Base-by-base conservation (phyloP, 1,140 invertebrate species). In the Calliphora vicina region DNA sequence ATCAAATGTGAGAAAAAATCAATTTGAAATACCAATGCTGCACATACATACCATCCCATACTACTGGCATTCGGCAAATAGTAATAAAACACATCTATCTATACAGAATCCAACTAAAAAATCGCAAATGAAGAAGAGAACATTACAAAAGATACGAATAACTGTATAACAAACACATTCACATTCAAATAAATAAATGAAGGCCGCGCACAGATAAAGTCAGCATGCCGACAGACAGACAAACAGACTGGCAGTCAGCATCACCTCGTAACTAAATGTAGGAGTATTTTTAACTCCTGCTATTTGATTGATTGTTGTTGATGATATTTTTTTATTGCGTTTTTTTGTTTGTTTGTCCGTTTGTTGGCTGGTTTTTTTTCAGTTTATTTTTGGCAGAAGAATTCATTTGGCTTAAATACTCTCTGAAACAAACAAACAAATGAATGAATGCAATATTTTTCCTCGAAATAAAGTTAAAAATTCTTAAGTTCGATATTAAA, bases 401-500 rank as follows among this genome's bases (percentile, higher is more conserved):
- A 67, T 67, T 67, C 61, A 67, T 67, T 67, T 67, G 61, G 61
- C 61, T 67, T 67, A 67, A 67, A 67, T 23, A 25, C 20, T 20
- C 61, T 17, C 3, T 23, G 61, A 2, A 67, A 67, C 20, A 23
- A 23, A 25, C 61, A 67, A 67, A 67, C 20, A 23, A 23, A 8
- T n/a, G n/a, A 67, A 67, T 67, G 61, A 25, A 67, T 67, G 61
- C 20, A 67, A 67, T 67, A 23, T 23, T 67, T 23, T 23, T 67
- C 61, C 20, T 67, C 23, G 61, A 5, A 67, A 67, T 67, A 67
- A 67, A 67, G 61, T 67, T 67, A 67, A 67, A 67, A 67, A 67
- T 67, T 67, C 61, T 67, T 67, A 67, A 67, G 61, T n/a, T 20
- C 9, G 10, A 67, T 23, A 67, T 67, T 67, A 10, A 67, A 57